Base-by-base conservation (phyloP, 2,113 vertebrate genomes). In the Centropristis striata region DNA sequence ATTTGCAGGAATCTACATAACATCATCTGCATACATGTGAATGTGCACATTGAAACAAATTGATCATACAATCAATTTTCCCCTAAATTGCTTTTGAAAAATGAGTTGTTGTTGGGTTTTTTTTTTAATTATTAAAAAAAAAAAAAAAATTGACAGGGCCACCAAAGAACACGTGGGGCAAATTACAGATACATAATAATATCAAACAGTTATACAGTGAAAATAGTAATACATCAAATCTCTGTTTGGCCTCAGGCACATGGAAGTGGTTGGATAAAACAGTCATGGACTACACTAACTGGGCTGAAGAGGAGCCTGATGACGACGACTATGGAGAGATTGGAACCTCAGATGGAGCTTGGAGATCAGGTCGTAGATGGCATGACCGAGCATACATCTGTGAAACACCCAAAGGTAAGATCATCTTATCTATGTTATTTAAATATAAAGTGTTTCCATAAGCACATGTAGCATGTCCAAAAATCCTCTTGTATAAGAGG, bases 321-420 rank as follows among this genome's bases (percentile, higher is more conserved):
- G 36, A 21, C 37, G 82, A 90, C 37, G 82, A 90, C 2, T 90
- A 27, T 69, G 87, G 67, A 42, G 90, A 92, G 81, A 90, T 98
- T 32, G 63, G 66, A 0, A 84, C 95, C 3, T 37, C 53, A n/a
- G 92, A 93, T 70, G 95, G 96, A 16, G 65, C 15, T 46, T 99
- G 98, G 97, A 95, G 65, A 66, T 94, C 96, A 25, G 82, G 95
- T 55, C 94, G 94, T n/a, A 95, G 94, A 77, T 95, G 94, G 90
- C 83, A 91, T 3, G 93, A 93, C 74, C 93, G 88, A 82, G 90
- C 94, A 1, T 98, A 95, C 72, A 92, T 99, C 88, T 99, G 98
- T 85, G 95, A 99, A 95, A 96, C 93, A 59, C 73, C 92, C 44
- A 99, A 98, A 96, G 92, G 98, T 98, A 95, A 94, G 92, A 90